phyloP scores from a whole-genome alignment of 1,140 invertebrate species.

The Heliconius hewitsoni region DNA sequence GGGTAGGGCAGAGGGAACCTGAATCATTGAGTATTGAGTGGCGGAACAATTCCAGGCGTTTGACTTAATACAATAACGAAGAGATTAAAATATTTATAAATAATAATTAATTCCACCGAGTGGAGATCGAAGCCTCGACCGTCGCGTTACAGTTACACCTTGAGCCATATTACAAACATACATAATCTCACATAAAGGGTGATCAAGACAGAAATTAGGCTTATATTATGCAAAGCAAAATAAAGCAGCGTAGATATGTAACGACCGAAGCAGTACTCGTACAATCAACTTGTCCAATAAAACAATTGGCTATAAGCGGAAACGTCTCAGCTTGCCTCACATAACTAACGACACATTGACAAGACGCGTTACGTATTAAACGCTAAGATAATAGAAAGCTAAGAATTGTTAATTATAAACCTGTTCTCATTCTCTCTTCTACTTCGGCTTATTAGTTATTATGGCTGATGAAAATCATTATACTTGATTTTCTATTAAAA shows the following conservation, averaged over 20 bases:
- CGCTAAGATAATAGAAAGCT: conserved; percentile 35
- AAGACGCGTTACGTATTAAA: conserved; percentile 35
- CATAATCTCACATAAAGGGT: not conserved
- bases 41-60: too few species aligned
- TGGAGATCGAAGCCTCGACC: too few species aligned
- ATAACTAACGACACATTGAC: conserved; percentile 40
- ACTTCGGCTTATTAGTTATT: not conserved
- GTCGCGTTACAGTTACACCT: too few species aligned
- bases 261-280: not conserved
- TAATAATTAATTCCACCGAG: too few species aligned
- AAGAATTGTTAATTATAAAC: conserved; percentile 36
- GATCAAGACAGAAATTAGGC: not conserved
- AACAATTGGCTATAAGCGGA: conserved; percentile 40
- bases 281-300: conserved; percentile 29
- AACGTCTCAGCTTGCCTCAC: conserved; percentile 36
- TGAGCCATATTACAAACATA: not conserved
- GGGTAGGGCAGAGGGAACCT: too few species aligned
- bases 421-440: conserved; percentile 17
- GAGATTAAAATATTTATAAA: too few species aligned
- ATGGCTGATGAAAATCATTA: not conserved
- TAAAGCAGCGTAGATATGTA: not conserved
- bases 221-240: not conserved
- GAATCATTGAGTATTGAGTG: too few species aligned
- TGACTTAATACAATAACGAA: too few species aligned
- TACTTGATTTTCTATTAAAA: not conserved